These are phyloP conservation scores for Cephonodes hylas DNA, from an alignment of 2,888 invertebrate genomes.

Conservation along the genomic window DNA sequence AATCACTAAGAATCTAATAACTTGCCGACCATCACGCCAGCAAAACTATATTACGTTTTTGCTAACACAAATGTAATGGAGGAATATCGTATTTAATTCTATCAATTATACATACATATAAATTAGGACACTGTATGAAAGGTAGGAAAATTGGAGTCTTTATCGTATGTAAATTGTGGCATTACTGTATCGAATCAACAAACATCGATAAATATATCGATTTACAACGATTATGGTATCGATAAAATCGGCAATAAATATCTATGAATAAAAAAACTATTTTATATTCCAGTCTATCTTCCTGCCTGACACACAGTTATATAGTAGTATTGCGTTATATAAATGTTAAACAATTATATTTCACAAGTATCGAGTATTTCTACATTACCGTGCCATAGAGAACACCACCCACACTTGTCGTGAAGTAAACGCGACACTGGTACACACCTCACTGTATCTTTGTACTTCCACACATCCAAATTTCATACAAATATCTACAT, in stretches of 20 bases:
- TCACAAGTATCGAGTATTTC: constrained; percentile 41
- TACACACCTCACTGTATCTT: constrained; percentile 32
- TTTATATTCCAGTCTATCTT: neutral
- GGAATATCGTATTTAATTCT: neutral
- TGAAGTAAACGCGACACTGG: constrained; percentile 3
- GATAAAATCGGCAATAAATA: neutral
- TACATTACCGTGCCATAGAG: constrained; percentile 21
- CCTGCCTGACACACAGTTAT: neutral
- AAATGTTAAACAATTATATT: constrained; percentile 33
- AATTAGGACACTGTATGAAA: constrained; percentile 7
- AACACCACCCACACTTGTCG: constrained; percentile 15
- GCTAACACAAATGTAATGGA: constrained; percentile 26
- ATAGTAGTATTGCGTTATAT: constrained; percentile 28
- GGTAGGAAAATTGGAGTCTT: constrained; percentile 2
- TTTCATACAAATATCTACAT: constrained; percentile 53
- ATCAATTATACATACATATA: neutral
- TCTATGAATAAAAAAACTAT: neutral
- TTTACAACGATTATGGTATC: neutral
- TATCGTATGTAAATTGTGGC: neutral
- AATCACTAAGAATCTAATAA: constrained; percentile 34
- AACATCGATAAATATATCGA: constrained; percentile 2
- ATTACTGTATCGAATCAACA: neutral
- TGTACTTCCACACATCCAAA: constrained; percentile 47
- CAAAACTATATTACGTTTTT: neutral
- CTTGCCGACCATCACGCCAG: constrained; percentile 8